phyloP scores from a whole-genome alignment of 1,140 invertebrate species.

The Mya arenaria region DNA sequence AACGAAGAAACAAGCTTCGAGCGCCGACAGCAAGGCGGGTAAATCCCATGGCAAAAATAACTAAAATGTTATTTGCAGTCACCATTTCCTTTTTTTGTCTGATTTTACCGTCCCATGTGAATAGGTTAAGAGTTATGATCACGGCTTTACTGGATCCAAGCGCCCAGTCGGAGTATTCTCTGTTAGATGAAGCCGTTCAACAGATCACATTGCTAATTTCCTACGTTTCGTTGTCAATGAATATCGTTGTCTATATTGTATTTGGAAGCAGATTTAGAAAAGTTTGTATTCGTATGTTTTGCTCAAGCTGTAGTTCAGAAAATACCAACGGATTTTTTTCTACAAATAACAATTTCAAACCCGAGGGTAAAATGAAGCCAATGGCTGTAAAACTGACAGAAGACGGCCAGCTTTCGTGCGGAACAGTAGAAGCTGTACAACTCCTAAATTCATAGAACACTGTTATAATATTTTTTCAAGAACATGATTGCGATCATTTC shows the following conservation, averaged over 20 bases:
- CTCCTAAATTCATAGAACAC: too few species aligned
- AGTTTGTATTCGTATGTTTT: too few species aligned
- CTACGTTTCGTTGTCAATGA: slow-evolving; percentile 91
- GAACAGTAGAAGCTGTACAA: too few species aligned
- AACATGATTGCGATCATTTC: too few species aligned
- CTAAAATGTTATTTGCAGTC: slow-evolving; percentile 90
- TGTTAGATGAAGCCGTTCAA: slow-evolving; percentile 80
- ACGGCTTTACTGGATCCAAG: slow-evolving; percentile 46
- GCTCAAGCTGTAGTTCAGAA: too few species aligned
- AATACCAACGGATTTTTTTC: too few species aligned
- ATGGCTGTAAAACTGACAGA: too few species aligned
- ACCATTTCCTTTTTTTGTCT: slow-evolving; percentile 90
- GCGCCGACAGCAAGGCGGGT: background rate
- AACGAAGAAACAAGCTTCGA: slow-evolving; percentile 42
- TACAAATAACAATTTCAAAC: too few species aligned
- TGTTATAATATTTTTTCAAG: too few species aligned
- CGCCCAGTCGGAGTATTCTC: slow-evolving; percentile 82
- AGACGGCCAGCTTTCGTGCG: too few species aligned
- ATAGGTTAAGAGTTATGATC: slow-evolving; percentile 73
- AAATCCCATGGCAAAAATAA: slow-evolving; percentile 86
- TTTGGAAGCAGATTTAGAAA: slow-evolving; percentile 67
- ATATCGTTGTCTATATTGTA: slow-evolving; percentile 89
- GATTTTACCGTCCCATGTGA: slow-evolving; percentile 86
- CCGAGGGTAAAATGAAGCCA: too few species aligned
- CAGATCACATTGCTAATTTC: slow-evolving; percentile 85